Conservation (phyloP, 2,797 vertebrate genomes). For the Sus cebifrons region DNA sequence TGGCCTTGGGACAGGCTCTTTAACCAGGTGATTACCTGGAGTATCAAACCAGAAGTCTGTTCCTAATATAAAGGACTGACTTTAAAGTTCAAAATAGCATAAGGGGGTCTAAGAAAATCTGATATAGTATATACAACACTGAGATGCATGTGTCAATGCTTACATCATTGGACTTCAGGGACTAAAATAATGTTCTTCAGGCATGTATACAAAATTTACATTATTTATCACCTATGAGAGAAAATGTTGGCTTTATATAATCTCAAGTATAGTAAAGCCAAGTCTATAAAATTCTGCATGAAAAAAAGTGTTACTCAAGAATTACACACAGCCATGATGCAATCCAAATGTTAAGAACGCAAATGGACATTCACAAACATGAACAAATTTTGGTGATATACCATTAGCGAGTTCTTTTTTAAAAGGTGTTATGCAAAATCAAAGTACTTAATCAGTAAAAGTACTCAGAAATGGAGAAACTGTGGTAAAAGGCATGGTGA, state of each 20-base stretch:
- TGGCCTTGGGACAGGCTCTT: not conserved
- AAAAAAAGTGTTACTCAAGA: not conserved
- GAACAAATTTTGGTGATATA: not conserved
- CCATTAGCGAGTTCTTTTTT: not conserved
- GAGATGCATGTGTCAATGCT: not conserved
- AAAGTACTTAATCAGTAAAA: not conserved
- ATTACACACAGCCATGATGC: not conserved
- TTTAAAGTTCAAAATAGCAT: not conserved
- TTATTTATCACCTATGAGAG: not conserved
- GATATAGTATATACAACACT: not conserved
- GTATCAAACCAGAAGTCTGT: not conserved
- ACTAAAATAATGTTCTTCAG: slow-evolving; percentile 7
- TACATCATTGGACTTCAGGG: not conserved
- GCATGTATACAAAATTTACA: not conserved
- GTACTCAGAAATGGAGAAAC: not conserved
- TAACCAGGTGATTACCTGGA: not conserved
- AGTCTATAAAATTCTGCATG: not conserved
- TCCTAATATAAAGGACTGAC: not conserved
- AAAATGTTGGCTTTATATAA: not conserved
- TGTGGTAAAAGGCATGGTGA: not conserved
- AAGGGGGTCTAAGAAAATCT: not conserved
- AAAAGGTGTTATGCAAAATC: not conserved
- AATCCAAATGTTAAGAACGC: not conserved
- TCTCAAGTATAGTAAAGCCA: not conserved
- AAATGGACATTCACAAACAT: not conserved